These are phyloP conservation scores for Alsophila aescularia DNA, from an alignment of 2,888 invertebrate species.

Conservation along the genomic window DNA sequence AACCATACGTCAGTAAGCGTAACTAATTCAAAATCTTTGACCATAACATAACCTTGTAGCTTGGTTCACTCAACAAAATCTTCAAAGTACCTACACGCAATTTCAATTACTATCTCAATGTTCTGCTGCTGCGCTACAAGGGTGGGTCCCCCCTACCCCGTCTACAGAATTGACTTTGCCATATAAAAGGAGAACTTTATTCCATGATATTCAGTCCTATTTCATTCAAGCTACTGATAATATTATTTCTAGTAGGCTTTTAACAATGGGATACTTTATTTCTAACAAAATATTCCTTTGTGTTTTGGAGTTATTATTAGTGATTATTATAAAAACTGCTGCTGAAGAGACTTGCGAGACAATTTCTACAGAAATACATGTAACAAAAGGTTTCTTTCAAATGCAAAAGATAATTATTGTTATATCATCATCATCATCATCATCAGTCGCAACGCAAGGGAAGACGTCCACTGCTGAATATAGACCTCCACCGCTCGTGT, in stretches of 20 bases:
- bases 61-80: neutral
- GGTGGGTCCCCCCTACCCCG: conserved; percentile 7
- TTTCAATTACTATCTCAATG: conserved; percentile 39
- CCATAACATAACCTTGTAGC: too few relatives aligned
- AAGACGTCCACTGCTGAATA: too few relatives aligned
- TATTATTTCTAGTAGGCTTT: neutral
- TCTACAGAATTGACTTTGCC: neutral
- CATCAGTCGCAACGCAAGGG: too few relatives aligned
- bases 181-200: conserved; percentile 25
- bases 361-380: conserved; percentile 92
- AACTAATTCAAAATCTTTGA: too few relatives aligned
- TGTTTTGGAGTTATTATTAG: conserved; percentile 36
- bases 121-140: conserved; percentile 44
- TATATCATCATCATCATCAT: too few relatives aligned
- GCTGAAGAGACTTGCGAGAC: conserved; percentile 93
- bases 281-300: conserved; percentile 37
- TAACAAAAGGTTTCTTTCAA: conserved; percentile 88
- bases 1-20: too few relatives aligned
- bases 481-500: too few relatives aligned
- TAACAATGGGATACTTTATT: conserved; percentile 36
- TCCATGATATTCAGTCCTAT: conserved; percentile 18
- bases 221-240: conserved; percentile 6
- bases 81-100: conserved; percentile 26
- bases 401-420: neutral
- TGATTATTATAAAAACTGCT: conserved; percentile 42